Evolutionary conservation across 2,888 invertebrate species (phyloP), one percentile per base, ranked within the genome.

Genomic region (Phorcus lineatus): DNA sequence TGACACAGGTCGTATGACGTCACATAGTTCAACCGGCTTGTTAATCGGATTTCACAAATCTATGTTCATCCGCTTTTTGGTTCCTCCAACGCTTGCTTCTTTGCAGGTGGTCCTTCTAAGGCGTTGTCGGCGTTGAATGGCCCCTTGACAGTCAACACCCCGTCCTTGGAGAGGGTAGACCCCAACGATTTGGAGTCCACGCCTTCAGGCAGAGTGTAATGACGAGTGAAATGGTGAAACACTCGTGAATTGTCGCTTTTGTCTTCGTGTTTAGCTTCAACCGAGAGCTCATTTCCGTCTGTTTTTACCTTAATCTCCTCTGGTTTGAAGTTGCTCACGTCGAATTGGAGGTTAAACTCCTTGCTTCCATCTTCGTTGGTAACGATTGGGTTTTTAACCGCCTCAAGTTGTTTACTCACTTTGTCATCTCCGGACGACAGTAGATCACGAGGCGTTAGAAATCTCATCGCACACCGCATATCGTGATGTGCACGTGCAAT

Each of bases 261-360:
- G 94, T 99, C 99, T 94, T 99, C 98, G 94, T 99, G 99, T 94
- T 98, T 98, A 84, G 99, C 99, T 93, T 98, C 97, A 77, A 98
- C 97, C 36, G 74, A 81, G 55, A 99, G 95, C 95, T 98, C 97
- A 94, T 98, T 98, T 95, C 98, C 98, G 90, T 98, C 98, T 87
- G 98, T 99, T 95, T 99, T 99, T 87, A 99, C 98, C 92, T 98
- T 97, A 93, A 98, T 98, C 95, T 99, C 99, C 94, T 99, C 99
- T 3, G 95, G 95, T 78, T 96, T 96, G 94, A 98, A 99, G 94
- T 98, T 97, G 92, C 97, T 97, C 89, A 99, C 98, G 93, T 99
- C 98, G 94, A 99, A 47, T 47, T 82, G 75, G 24, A 81, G 47
- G 40, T 80, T 54, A 53, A 84, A 77, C 4, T 75, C 74, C 55